These are phyloP conservation scores for Catostylus mosaicus DNA, from an alignment of 30 jellyfish, hydroid and myxozoan species.

Conservation along the genomic window DNA sequence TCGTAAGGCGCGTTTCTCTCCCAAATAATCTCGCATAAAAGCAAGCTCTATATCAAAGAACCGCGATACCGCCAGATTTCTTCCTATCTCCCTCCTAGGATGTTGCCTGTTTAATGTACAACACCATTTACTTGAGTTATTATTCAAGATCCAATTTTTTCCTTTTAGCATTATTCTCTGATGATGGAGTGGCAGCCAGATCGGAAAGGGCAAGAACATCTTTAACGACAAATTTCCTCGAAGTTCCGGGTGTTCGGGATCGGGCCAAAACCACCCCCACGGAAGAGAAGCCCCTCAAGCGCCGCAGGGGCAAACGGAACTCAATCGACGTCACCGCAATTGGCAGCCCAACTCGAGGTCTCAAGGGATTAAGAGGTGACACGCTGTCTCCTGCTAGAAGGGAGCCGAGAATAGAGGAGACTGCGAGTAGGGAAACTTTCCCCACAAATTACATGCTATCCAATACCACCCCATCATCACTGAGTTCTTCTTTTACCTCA, in stretches of 20 bases:
- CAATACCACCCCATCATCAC: background rate
- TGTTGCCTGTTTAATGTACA: background rate
- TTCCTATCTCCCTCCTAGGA: background rate
- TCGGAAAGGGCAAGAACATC: conserved; percentile 10
- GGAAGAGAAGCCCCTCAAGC: conserved; percentile 8
- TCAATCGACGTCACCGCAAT: conserved; percentile 25
- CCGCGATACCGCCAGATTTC: background rate
- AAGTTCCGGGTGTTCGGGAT: conserved; percentile 22
- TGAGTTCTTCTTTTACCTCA: background rate
- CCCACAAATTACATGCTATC: too few species aligned
- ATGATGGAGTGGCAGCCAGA: conserved; percentile 4
- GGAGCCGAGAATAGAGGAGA: conserved; percentile 4
- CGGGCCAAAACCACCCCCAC: background rate
- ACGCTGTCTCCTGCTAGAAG: background rate
- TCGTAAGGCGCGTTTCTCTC: background rate
- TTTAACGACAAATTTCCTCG: conserved; percentile 34
- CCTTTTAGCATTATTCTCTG: conserved; percentile 39
- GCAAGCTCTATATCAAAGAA: background rate
- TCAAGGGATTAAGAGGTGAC: background rate
- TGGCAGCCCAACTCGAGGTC: conserved; percentile 25
- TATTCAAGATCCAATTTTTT: background rate
- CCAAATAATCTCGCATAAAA: background rate
- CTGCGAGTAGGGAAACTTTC: too few species aligned
- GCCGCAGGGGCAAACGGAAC: conserved; percentile 47
- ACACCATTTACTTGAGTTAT: background rate